Evolutionary conservation across 1,140 invertebrate genomes (phyloP).

Genomic region (Drosophila kanapiae): DNA sequence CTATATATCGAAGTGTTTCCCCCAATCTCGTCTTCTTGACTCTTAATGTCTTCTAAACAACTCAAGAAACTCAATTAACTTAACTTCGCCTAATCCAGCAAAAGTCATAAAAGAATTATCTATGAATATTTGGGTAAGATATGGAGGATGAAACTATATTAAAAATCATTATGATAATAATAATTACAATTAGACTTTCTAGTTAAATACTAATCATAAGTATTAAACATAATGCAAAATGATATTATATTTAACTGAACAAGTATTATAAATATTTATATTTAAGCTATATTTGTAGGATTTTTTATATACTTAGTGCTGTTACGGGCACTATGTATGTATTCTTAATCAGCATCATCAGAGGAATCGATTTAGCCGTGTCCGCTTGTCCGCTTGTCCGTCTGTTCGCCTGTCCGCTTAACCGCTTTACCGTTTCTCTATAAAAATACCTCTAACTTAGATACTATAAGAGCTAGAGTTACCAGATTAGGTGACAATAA

Average conservation of each 20-base stretch:
- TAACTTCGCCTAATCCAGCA: slow-evolving; percentile 54
- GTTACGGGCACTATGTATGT: too few relatives aligned
- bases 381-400: too few relatives aligned
- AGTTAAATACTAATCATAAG: neutral
- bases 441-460: too few relatives aligned
- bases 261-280: neutral
- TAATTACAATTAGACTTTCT: neutral
- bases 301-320: too few relatives aligned
- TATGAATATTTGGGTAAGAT: slow-evolving; percentile 85
- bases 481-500: too few relatives aligned
- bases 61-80: slow-evolving; percentile 24
- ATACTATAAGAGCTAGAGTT: too few relatives aligned
- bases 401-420: too few relatives aligned
- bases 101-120: slow-evolving; percentile 66
- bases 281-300: neutral
- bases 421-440: too few relatives aligned
- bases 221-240: neutral
- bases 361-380: too few relatives aligned
- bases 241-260: neutral
- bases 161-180: too few relatives aligned
- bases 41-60: slow-evolving; percentile 43
- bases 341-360: too few relatives aligned
- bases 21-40: slow-evolving; percentile 24
- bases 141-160: neutral
- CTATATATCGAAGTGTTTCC: slow-evolving; percentile 35